phyloP scores from a whole-genome alignment of 2,113 vertebrate species.

The Beaufortia kweichowensis region DNA sequence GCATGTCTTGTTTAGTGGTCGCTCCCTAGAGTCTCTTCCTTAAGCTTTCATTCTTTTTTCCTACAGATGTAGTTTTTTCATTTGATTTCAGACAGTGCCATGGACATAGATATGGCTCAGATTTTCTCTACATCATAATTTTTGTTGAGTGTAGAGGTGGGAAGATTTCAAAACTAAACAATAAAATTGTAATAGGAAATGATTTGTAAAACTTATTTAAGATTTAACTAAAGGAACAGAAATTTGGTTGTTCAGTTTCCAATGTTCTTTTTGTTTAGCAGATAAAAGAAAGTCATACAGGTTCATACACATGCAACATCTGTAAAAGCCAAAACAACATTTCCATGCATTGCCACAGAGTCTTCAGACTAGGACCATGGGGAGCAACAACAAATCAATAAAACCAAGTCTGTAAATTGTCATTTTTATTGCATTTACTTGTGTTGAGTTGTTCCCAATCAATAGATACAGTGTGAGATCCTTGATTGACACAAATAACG shows the following conservation, averaged over 20 bases:
- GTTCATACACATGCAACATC: not conserved
- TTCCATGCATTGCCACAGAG: constrained; percentile 61
- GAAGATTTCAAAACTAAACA: not conserved
- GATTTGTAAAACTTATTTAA: constrained; percentile 4
- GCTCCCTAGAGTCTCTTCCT: constrained; percentile 64
- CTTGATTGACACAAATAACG: constrained; percentile 79
- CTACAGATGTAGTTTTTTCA: constrained; percentile 44
- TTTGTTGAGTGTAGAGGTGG: not conserved
- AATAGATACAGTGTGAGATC: constrained; percentile 74
- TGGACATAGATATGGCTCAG: constrained; percentile 53
- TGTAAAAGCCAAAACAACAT: constrained; percentile 35
- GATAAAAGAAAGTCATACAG: too few species aligned
- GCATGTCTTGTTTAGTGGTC: constrained; percentile 73
- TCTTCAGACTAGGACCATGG: constrained; percentile 47
- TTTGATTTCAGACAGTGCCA: constrained; percentile 65
- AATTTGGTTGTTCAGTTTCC: too few species aligned
- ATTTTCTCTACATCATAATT: constrained; percentile 55
- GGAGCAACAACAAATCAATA: constrained; percentile 66
- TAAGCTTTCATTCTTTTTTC: constrained; percentile 48
- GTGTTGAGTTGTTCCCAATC: constrained; percentile 80
- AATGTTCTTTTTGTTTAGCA: too few species aligned
- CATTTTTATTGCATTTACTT: constrained; percentile 79
- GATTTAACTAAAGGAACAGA: not conserved
- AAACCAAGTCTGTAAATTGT: constrained; percentile 68
- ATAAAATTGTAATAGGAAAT: not conserved